phyloP scores from a whole-genome alignment of 1,140 invertebrate genomes.

The Nephila pilipes region DNA sequence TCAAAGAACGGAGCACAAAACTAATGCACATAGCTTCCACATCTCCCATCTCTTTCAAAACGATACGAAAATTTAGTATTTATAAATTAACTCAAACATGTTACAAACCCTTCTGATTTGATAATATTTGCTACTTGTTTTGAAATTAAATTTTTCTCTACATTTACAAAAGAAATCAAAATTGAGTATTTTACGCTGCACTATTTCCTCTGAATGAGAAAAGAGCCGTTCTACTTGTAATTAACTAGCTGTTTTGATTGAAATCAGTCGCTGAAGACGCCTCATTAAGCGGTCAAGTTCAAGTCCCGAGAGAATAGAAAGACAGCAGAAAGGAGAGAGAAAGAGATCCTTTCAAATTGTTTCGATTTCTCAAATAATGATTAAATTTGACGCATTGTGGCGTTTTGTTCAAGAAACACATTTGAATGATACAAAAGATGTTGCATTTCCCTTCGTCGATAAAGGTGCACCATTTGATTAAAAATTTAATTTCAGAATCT shows the following conservation, averaged over 20 bases:
- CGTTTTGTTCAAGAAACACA: neutral
- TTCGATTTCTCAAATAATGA: neutral
- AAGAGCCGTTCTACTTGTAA: neutral
- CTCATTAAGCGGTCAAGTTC: conserved; percentile 34
- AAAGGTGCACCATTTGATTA: neutral
- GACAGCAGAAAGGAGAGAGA: neutral
- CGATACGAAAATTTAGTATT: neutral
- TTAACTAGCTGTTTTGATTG: conserved; percentile 31
- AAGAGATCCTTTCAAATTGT: conserved; percentile 3
- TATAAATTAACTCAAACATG: neutral
- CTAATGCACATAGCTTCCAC: neutral
- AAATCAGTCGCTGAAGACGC: conserved; percentile 21
- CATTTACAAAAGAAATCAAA: conserved; percentile 38
- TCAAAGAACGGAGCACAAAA: too few relatives aligned
- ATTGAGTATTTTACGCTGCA: neutral
- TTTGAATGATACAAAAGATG: neutral
- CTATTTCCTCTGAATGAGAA: neutral
- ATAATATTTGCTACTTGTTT: neutral
- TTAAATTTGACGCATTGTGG: conserved; percentile 23
- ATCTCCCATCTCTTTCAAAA: neutral
- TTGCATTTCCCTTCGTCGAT: neutral
- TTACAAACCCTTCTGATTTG: neutral
- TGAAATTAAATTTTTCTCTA: neutral
- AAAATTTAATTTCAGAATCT: neutral
- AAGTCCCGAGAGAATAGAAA: neutral